Conservation (phyloP, 2,888 invertebrate species). For the Phasia obesa region DNA sequence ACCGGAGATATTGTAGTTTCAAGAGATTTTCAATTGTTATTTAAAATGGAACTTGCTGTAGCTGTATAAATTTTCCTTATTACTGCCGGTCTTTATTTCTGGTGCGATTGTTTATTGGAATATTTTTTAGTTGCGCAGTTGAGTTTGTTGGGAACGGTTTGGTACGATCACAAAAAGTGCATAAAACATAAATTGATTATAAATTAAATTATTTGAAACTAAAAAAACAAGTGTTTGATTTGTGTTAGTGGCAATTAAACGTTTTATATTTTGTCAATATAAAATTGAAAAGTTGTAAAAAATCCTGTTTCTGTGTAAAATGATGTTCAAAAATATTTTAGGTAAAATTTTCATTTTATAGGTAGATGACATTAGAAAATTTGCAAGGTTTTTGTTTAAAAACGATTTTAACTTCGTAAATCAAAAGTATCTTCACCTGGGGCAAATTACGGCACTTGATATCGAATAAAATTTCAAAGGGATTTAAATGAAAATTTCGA, state of each 20-base stretch:
- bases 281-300: neutral
- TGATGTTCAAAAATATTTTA: slow-evolving; percentile 61
- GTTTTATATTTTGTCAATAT: too few species aligned
- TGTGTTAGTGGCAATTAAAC: neutral
- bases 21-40: slow-evolving; percentile 30
- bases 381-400: too few species aligned
- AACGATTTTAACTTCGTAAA: too few species aligned
- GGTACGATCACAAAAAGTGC: neutral
- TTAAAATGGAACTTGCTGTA: slow-evolving; percentile 27
- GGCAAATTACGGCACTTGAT: too few species aligned
- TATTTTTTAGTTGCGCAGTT: slow-evolving; percentile 59
- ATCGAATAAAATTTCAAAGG: too few species aligned
- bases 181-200: neutral
- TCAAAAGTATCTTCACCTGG: too few species aligned
- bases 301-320: slow-evolving; percentile 11
- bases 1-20: neutral
- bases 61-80: slow-evolving; percentile 43
- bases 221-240: neutral
- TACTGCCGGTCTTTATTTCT: slow-evolving; percentile 29
- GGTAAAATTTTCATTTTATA: slow-evolving; percentile 43
- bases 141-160: slow-evolving; percentile 36
- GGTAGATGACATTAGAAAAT: too few species aligned
- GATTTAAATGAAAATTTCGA: too few species aligned
- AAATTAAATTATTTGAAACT: slow-evolving; percentile 3
- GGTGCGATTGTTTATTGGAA: slow-evolving; percentile 19